Evolutionary conservation across 2,113 vertebrate genomes (phyloP), one percentile per base, ranked within the genome.

Genomic region (Fulica atra): DNA sequence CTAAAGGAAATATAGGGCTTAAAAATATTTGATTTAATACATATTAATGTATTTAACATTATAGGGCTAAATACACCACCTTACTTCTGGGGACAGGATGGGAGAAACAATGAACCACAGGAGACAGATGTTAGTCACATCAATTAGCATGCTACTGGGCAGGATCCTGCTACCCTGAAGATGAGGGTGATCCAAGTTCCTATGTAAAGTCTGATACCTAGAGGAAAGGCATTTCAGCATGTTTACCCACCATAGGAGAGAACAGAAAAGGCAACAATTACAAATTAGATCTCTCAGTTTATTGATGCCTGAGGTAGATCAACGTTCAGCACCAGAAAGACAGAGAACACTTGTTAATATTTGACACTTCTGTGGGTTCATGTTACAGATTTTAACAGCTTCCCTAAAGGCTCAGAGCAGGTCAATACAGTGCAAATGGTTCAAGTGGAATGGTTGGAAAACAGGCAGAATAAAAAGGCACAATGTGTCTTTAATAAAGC

Each of bases 271-370:
- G 63, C 35, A 81, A 70, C 59, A 93, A 68, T 84, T 88, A 78
- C 23, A 95, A 61, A 96, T 88, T 69, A 81, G 46, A 9, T 19
- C 40, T 74, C 77, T 81, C 69, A 17, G 23, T 72, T 86, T 95
- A 57, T 57, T 70, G 76, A 77, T 7, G 88, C 64, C 91, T 76
- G 51, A 94, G 73, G 38, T 81, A 36, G 68, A 92, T 78, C 57
- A 86, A 46, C 4, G 0, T 57, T 84, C 73, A 92, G 63, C 59
- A 87, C 6, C 56, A 81, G 63, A 16, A 82, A 78, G 86, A 69
- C 79, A 95, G 84, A 88, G 53, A 90, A 69, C 56, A 76, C 61
- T 87, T 89, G 57, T 85, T 94, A 72, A 72, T 78, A 92, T 40
- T 29, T 88, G 65, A 86, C 85, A 89, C 60, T 65, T 68, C 73